These are phyloP conservation scores for Heliconius ethilla DNA, from an alignment of 2,888 invertebrate species.

Conservation along the genomic window DNA sequence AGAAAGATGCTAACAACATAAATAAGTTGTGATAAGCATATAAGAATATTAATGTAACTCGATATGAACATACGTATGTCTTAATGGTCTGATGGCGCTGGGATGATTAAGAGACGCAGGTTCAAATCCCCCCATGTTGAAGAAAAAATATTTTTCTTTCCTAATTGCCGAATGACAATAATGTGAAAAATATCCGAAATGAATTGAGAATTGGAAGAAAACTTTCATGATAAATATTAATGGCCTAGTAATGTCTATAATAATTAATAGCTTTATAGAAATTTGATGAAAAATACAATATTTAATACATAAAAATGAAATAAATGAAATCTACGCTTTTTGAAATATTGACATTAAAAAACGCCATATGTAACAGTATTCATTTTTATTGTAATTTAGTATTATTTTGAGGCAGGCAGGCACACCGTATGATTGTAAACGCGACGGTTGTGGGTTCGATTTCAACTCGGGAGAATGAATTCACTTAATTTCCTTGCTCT, in stretches of 20 bases:
- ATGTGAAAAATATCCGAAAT: neutral
- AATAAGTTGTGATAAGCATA: no score
- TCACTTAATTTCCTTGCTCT: neutral
- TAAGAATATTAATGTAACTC: neutral
- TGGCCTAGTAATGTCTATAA: conserved; percentile 15
- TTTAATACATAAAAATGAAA: neutral
- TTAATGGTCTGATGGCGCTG: neutral
- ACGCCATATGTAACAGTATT: conserved; percentile 38
- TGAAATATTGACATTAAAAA: neutral
- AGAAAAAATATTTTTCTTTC: no score
- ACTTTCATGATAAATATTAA: neutral
- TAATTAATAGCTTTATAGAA: neutral
- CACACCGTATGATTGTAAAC: neutral
- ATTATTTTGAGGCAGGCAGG: conserved; percentile 16
- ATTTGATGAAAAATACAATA: neutral
- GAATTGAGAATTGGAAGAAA: neutral
- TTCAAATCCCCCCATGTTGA: neutral
- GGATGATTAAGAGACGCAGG: neutral
- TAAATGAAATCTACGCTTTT: neutral
- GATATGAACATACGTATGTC: neutral
- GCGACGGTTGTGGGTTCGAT: neutral
- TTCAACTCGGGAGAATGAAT: neutral
- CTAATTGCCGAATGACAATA: neutral
- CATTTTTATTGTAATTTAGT: conserved; percentile 24
- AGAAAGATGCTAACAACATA: no score